A percentile compares a stretch with the other conserved stretches of the same genome.
Conservation (phyloP, 2,888 invertebrate species). For the Cephus rjabovi region DNA sequence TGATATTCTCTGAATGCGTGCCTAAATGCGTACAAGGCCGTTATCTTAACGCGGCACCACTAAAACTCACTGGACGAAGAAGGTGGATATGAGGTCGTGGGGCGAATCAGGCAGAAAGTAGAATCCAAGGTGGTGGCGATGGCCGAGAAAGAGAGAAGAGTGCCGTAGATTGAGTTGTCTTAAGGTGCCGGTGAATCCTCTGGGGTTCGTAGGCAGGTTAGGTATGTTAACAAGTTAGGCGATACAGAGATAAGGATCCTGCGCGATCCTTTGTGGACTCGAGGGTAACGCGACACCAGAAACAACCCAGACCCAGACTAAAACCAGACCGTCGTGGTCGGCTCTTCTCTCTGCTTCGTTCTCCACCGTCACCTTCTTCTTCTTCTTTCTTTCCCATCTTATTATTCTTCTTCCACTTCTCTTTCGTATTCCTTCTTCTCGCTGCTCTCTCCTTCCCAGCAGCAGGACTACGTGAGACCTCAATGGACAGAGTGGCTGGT, state of each 20-base stretch:
- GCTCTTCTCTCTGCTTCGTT: slow-evolving; percentile 15
- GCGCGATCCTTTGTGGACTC: slow-evolving; percentile 61
- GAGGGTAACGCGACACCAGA: slow-evolving; percentile 63
- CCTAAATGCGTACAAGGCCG: slow-evolving; percentile 46
- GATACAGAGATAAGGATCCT: slow-evolving; percentile 63
- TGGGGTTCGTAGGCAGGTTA: slow-evolving; percentile 52
- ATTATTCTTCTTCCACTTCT: slow-evolving; percentile 13
- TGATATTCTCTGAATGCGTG: slow-evolving; percentile 41
- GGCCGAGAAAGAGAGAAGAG: slow-evolving; percentile 15
- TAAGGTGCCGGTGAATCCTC: slow-evolving; percentile 44
- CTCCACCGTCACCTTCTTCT: slow-evolving; percentile 22
- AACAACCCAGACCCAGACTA: slow-evolving; percentile 47
- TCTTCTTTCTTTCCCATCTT: background rate
- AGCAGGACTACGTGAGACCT: slow-evolving; percentile 34
- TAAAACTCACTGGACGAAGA: slow-evolving; percentile 20
- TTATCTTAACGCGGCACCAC: slow-evolving; percentile 52
- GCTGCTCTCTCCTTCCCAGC: background rate
- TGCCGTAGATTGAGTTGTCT: slow-evolving; percentile 50
- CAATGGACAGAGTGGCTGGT: slow-evolving; percentile 36
- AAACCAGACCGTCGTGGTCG: slow-evolving; percentile 40
- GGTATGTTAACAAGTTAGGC: slow-evolving; percentile 66
- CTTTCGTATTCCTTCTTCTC: slow-evolving; percentile 12
- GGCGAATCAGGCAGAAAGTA: slow-evolving; percentile 7
- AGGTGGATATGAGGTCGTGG: slow-evolving; percentile 19
- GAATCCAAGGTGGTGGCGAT: slow-evolving; percentile 8